Base-by-base conservation (phyloP, 2,797 vertebrate genomes). In the Heterohyrax brucei region DNA sequence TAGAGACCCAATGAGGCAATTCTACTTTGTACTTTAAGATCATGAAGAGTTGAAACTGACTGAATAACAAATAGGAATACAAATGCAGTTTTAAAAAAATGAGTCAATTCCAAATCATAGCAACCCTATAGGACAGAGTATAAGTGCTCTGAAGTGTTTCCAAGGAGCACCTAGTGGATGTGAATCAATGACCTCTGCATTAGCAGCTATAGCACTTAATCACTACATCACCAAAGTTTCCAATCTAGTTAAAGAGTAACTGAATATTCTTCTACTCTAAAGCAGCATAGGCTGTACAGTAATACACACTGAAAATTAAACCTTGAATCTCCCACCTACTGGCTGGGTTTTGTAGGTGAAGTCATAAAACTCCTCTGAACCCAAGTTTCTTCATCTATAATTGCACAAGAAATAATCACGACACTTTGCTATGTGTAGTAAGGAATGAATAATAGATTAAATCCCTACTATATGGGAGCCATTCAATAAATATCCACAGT, bases 381-480 rank as follows among this genome's bases (percentile, higher is more conserved):
- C 64, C 0, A 2, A 93, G 64, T 24, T 82, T 73, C 39, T 77
- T 89, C 48, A 77, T 66, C 39, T 73, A 10, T 89, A 82, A 50
- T n/a, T 3, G 44, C 12, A 16, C 16, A 56, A 46, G 7, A 12
- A 91, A 53, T 76, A 84, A 93, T 62, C 39, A 28, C n/a, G 4
- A 9, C 48, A 56, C 48, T 93, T 62, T 81, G 5, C 33, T 85
- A 33, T 80, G 68, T 70, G 3, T 7, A 33, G 6, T 73, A 53
- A 94, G 33, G 18, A 89, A 92, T 77, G 73, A 87, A 75, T 81
- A 72, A 73, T 59, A 85, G 48, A 13, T 30, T 62, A 84, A 78
- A 22, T 30, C 62, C 64, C 44, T 50, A 13, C 14, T 53, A 10
- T 33, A 28, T 22, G 21, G 30, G 61, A 82, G 28, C 13, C 10